Percentiles rank a stretch among this genome's conserved stretches.
These are phyloP conservation scores for Lithophane ornitopus DNA, from an alignment of 2,888 invertebrate genomes.

Conservation along the genomic window DNA sequence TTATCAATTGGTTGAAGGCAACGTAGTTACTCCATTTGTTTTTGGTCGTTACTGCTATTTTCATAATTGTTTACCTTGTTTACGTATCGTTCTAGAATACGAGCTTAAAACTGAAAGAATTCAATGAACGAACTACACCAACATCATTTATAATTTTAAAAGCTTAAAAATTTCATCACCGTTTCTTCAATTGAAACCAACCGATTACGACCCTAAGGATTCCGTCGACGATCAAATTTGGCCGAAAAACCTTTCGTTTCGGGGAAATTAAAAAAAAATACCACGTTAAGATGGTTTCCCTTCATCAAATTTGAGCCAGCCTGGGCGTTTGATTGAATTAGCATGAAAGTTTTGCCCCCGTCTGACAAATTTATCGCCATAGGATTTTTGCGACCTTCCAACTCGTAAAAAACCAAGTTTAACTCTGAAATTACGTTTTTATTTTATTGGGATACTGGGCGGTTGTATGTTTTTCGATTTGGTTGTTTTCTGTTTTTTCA, in stretches of 20 bases:
- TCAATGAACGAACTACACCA: too few species aligned
- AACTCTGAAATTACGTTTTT: conserved; percentile 82
- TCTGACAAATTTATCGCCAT: conserved; percentile 86
- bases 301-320: conserved; percentile 86
- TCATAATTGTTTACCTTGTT: too few species aligned
- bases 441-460: conserved; percentile 76
- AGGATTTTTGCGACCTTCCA: conserved; percentile 78
- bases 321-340: conserved; percentile 87
- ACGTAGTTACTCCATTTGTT: too few species aligned
- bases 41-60: too few species aligned
- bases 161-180: conserved; percentile 1
- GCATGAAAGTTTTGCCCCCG: conserved; percentile 83
- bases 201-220: conserved; percentile 25
- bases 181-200: conserved; percentile 25
- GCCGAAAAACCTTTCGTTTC: conserved; percentile 59
- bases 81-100: too few species aligned
- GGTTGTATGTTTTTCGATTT: conserved; percentile 77
- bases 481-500: conserved; percentile 58
- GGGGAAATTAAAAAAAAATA: conserved; percentile 74
- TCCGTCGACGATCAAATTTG: conserved; percentile 56
- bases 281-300: conserved; percentile 75
- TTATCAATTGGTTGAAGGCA: too few species aligned
- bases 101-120: too few species aligned
- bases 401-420: conserved; percentile 80
- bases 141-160: background rate